Evolutionary conservation across 2,797 vertebrate species (phyloP).

Genomic region (Paramormyrops hopkinsi): DNA sequence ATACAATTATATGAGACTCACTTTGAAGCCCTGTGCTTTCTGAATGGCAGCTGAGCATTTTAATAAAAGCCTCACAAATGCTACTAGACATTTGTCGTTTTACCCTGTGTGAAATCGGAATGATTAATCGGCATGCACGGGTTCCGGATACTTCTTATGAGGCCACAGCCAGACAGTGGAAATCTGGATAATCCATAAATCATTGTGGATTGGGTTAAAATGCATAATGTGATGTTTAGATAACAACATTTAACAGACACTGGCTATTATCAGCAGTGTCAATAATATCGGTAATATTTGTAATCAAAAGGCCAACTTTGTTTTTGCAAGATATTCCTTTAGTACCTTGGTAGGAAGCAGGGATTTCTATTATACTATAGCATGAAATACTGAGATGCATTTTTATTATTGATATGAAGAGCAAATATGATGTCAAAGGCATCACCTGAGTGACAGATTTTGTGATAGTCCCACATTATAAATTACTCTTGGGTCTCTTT

Average conservation of each 20-base stretch:
- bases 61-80: background rate
- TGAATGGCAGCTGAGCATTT: background rate
- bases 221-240: background rate
- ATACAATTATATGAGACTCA: constrained; percentile 6
- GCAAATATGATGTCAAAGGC: background rate
- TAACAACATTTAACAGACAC: background rate
- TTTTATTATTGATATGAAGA: background rate
- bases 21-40: background rate
- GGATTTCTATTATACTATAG: background rate
- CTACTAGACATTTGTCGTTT: background rate
- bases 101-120: background rate
- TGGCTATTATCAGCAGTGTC: background rate
- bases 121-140: background rate
- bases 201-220: background rate
- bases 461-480: background rate
- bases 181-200: background rate
- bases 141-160: background rate
- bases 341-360: background rate
- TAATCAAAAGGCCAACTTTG: background rate
- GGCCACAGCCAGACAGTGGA: background rate
- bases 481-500: background rate
- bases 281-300: background rate
- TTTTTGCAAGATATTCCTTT: background rate
- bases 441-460: background rate
- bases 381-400: background rate